Base-by-base conservation (phyloP, 2,113 vertebrate species). In the Electrona antarctica region DNA sequence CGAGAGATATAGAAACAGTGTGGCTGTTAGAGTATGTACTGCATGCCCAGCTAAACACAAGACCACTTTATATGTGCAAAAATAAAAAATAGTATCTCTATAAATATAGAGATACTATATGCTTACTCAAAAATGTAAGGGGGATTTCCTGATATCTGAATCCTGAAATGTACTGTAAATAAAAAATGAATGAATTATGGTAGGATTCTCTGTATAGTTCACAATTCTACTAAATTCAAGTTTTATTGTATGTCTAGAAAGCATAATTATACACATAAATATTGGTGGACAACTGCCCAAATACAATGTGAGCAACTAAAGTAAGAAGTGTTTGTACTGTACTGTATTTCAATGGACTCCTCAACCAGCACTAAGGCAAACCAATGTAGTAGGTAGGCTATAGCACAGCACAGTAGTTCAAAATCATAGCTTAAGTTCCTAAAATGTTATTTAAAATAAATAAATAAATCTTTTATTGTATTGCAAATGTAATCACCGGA, bases 71-170 rank as follows among this genome's bases (percentile, higher is more conserved):
- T 56, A 59, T 47, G n/a, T 29, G 63, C 13, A 59, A 52, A 78
- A 52, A 61, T 48, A 50, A 21, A 28, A 62, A 7, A 45, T 7
- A 33, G 12, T 14, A 13, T 3, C 10, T 9, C 6, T 45, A 50
- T 9, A 3, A 45, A 64, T 61, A 63, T 3, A 49, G 6, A 51
- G 48, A 14, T 63, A 28, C 10, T 9, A 45, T 55, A 28, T 74
- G 97, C 97, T 95, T 95, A 99, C 97, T 95, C 76, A 96, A 90
- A 89, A 96, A 95, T 0, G 95, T 96, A 51, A 96, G 84, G 13
- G 96, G 96, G 69, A 98, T 97, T 90, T 98, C 97, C 88, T 96
- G 91, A 91, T 96, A 99, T 85, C 86, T 94, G 87, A 94, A 96
- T 57, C 96, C 95, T 73, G 92, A 90, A 79, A 94, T 92, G 87